These are phyloP conservation scores for Leuciscus waleckii DNA, from an alignment of 2,797 vertebrate species.

Conservation along the genomic window DNA sequence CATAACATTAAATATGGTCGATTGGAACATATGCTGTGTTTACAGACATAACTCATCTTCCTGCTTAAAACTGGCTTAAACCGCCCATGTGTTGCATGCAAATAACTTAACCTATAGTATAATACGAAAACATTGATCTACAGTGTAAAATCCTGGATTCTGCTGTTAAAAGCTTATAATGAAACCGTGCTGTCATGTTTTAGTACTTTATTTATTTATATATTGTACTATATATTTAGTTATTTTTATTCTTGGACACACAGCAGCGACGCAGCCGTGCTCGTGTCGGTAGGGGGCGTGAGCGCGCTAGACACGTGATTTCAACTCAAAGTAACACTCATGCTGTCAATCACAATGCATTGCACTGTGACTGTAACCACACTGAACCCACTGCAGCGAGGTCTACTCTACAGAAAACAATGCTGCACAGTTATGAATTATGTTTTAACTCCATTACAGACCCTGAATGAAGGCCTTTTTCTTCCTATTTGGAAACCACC, in stretches of 20 bases:
- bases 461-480: background rate
- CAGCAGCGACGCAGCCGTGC: background rate
- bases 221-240: no score
- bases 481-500: constrained; percentile 1
- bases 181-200: background rate
- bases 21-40: background rate
- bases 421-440: background rate
- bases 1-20: background rate
- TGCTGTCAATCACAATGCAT: background rate
- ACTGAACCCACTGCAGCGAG: background rate
- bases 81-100: constrained; percentile 19
- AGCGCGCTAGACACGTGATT: background rate
- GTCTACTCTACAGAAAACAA: background rate
- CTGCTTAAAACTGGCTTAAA: background rate
- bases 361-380: background rate
- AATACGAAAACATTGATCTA: background rate
- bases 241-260: background rate
- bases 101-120: background rate
- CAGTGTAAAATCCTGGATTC: background rate
- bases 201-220: background rate
- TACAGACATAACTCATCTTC: background rate
- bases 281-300: background rate
- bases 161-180: background rate
- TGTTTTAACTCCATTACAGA: background rate
- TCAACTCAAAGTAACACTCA: background rate